A percentile compares a stretch with the other conserved stretches of the same genome.
Evolutionary conservation across 2,113 vertebrate species (phyloP).

Genomic region (Abramis brama): DNA sequence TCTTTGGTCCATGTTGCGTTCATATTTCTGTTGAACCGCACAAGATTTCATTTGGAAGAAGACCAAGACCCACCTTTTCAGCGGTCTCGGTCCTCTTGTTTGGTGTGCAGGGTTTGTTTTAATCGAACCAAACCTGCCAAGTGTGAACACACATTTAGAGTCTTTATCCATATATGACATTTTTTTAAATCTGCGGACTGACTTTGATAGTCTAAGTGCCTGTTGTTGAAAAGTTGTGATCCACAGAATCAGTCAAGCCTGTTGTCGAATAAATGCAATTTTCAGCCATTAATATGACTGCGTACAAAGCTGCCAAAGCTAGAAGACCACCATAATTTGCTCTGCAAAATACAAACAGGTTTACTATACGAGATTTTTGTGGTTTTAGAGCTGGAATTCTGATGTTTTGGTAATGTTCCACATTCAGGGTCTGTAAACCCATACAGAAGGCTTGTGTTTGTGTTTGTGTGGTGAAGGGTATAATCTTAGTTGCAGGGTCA

Average conservation of each 20-base stretch:
- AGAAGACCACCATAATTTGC: not conserved
- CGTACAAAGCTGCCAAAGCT: not conserved
- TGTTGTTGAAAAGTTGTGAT: not conserved
- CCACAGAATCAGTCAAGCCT: not conserved
- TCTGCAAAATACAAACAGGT: not conserved
- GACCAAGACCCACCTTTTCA: too few relatives aligned
- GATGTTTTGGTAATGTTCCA: not conserved
- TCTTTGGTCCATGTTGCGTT: too few relatives aligned
- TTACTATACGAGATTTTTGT: not conserved
- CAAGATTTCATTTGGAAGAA: too few relatives aligned
- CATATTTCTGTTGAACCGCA: too few relatives aligned
- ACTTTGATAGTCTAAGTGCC: not conserved
- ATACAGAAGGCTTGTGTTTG: not conserved
- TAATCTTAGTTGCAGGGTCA: not conserved
- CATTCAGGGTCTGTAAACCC: not conserved
- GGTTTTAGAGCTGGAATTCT: not conserved
- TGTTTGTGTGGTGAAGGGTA: slow-evolving; percentile 6
- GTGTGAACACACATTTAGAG: too few relatives aligned
- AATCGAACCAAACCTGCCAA: not conserved
- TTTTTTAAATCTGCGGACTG: not conserved
- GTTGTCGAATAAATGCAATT: not conserved
- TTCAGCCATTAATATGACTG: not conserved
- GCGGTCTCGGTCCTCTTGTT: too few relatives aligned
- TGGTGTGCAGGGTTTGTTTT: not conserved
- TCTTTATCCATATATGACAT: not conserved